These are phyloP conservation scores for Pantelozetes paolii DNA, from an alignment of 2,888 invertebrate genomes.

Conservation along the genomic window DNA sequence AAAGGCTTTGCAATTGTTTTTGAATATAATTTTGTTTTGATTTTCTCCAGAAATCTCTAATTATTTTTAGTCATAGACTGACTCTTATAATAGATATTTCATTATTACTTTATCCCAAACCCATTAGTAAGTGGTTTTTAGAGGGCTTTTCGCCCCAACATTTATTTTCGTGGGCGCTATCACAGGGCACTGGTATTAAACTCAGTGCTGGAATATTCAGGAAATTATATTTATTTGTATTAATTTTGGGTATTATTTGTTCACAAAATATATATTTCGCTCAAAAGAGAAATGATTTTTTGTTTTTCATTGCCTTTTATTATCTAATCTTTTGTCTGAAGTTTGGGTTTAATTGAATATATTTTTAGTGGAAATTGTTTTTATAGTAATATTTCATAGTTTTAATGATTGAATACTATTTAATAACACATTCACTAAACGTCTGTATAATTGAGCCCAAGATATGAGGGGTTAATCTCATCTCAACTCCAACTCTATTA, in stretches of 20 bases:
- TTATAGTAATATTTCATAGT: slow-evolving; percentile 8
- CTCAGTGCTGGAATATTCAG: no score
- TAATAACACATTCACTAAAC: background rate
- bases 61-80: background rate
- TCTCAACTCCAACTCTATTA: no score
- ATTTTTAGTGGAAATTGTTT: background rate
- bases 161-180: background rate
- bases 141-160: background rate
- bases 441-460: no score
- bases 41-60: background rate
- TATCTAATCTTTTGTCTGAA: background rate
- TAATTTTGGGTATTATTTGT: no score
- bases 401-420: slow-evolving; percentile 14
- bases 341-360: background rate
- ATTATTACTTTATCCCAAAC: background rate
- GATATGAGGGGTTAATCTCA: no score
- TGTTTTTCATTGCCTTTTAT: background rate
- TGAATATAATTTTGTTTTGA: background rate
- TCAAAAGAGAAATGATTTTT: no score
- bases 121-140: background rate
- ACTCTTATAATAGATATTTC: background rate
- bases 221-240: background rate
- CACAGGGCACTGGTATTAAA: background rate
- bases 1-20: background rate
- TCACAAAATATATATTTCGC: background rate